These are phyloP conservation scores for Apus apus DNA, from an alignment of 2,113 vertebrate species.

Conservation along the genomic window DNA sequence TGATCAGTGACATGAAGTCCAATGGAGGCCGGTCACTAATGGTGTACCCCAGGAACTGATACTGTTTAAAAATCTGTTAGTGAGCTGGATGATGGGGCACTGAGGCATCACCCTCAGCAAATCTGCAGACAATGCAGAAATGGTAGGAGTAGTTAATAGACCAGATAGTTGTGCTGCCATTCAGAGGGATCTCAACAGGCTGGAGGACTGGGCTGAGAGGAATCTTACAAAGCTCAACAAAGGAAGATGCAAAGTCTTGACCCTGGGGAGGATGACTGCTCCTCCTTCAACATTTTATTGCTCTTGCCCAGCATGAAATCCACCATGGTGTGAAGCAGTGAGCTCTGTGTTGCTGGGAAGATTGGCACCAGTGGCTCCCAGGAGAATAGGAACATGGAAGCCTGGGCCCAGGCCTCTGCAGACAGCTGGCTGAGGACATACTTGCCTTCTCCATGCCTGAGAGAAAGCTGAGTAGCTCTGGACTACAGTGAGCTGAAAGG, in stretches of 20 bases:
- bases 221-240: not conserved
- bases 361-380: fast-evolving
- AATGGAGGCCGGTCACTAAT: not conserved
- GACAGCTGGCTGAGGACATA: not conserved
- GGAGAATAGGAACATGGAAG: fast-evolving
- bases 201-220: not conserved
- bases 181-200: not conserved
- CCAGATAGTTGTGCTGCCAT: not conserved
- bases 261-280: not conserved
- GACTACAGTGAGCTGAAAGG: not conserved
- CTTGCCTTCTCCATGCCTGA: not conserved
- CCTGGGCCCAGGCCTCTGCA: not conserved
- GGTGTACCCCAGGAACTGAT: not conserved
- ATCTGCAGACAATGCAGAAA: not conserved
- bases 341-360: not conserved
- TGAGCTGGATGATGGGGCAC: not conserved
- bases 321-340: fast-evolving
- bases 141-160: not conserved
- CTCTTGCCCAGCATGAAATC: not conserved
- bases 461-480: not conserved
- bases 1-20: not conserved
- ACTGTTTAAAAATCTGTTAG: not conserved
- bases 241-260: not conserved
- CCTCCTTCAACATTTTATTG: fast-evolving
- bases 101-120: not conserved